Evolutionary conservation across 2,113 vertebrate species (phyloP).

Genomic region (Centropus bengalensis): DNA sequence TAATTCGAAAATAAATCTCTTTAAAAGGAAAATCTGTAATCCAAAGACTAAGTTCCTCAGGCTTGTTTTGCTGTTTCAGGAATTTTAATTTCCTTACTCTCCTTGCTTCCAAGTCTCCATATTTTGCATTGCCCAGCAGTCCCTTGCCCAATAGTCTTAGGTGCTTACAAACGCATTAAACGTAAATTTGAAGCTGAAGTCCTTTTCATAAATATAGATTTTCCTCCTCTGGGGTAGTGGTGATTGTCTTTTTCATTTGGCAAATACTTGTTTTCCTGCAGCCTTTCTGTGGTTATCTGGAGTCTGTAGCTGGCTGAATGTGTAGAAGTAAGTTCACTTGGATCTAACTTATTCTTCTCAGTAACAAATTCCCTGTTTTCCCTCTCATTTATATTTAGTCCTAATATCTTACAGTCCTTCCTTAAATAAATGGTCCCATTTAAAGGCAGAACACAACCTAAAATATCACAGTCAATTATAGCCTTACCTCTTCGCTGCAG

Average conservation of each 20-base stretch:
- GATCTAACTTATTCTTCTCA: background rate
- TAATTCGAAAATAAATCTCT: background rate
- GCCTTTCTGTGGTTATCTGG: background rate
- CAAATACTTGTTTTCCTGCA: background rate
- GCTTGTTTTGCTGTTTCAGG: background rate
- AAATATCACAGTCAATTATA: slow-evolving; percentile 47
- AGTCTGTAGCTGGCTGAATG: background rate
- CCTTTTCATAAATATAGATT: background rate
- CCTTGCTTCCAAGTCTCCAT: background rate
- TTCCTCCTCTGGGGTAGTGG: background rate
- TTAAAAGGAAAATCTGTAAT: background rate
- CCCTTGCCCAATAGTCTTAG: background rate
- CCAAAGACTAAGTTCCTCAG: background rate
- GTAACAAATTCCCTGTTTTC: background rate
- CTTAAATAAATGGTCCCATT: slow-evolving; percentile 44
- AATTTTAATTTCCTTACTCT: background rate
- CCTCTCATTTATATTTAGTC: slow-evolving; percentile 21
- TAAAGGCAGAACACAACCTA: slow-evolving; percentile 31
- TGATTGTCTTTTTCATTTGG: background rate
- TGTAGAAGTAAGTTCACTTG: background rate
- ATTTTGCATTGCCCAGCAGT: background rate
- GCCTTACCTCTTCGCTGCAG: slow-evolving; percentile 5
- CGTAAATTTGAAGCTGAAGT: background rate
- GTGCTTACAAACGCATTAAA: background rate
- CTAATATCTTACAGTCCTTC: background rate